Evolutionary conservation across 2,888 invertebrate genomes (phyloP).

Genomic region (Mystacides longicornis): DNA sequence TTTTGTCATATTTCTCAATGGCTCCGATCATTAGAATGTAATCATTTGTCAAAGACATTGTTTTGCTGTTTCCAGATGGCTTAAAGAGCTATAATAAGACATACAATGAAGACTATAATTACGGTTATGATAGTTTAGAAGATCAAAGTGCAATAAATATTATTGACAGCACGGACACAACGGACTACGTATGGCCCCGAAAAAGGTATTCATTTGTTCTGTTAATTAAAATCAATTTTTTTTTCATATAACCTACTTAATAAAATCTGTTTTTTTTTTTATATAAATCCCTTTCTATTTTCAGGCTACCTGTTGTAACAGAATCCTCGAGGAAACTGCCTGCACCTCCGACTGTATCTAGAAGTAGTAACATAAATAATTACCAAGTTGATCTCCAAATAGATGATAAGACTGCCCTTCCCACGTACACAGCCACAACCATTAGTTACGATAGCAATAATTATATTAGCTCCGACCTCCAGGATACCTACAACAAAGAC

Average conservation of each 20-base stretch:
- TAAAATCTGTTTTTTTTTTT: neutral
- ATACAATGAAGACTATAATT: constrained; percentile 64
- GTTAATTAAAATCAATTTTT: neutral
- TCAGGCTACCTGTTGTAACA: constrained; percentile 23
- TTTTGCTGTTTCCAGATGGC: constrained; percentile 20
- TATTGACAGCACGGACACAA: constrained; percentile 19
- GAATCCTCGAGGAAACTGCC: constrained; percentile 23
- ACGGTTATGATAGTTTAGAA: constrained; percentile 62
- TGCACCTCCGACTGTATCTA: constrained; percentile 20
- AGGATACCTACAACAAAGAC: neutral
- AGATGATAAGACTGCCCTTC: constrained; percentile 9
- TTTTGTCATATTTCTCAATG: too few relatives aligned
- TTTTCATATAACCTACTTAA: neutral
- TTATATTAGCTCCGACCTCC: neutral
- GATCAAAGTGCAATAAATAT: constrained; percentile 40
- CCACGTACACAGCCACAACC: neutral
- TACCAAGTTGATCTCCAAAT: constrained; percentile 12
- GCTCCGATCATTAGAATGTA: too few relatives aligned
- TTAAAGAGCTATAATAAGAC: constrained; percentile 21
- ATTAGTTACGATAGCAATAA: neutral
- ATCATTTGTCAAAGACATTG: neutral
- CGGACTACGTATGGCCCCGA: constrained; percentile 21
- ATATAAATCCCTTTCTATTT: too few relatives aligned
- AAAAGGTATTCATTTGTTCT: constrained; percentile 19
- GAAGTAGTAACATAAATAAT: neutral